Evolutionary conservation across 2,113 vertebrate genomes (phyloP).

Genomic region (Macrotus californicus): DNA sequence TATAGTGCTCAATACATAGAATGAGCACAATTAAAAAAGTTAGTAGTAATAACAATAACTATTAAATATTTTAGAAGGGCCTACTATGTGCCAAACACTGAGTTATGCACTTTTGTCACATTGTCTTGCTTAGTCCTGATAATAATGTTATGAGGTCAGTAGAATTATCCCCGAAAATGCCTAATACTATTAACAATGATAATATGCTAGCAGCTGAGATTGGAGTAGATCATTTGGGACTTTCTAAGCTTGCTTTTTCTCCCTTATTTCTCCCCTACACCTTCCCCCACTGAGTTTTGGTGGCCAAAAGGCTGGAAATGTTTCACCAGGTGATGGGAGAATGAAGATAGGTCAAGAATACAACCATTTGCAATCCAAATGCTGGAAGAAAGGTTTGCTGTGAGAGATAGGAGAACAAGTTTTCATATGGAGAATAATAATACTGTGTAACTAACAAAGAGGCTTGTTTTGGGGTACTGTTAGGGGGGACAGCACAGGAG

Average conservation of each 20-base stretch:
- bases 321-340: neutral
- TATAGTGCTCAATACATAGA: neutral
- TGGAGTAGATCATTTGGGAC: neutral
- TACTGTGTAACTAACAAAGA: constrained; percentile 37
- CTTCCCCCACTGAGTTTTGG: neutral
- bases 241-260: neutral
- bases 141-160: neutral
- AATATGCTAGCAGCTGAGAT: neutral
- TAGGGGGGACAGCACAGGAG: neutral
- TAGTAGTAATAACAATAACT: neutral
- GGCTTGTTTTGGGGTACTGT: neutral
- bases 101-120: neutral
- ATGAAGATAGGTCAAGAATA: neutral
- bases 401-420: constrained; percentile 27
- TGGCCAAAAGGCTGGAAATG: neutral
- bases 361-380: constrained; percentile 8
- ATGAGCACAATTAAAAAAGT: neutral
- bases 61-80: neutral
- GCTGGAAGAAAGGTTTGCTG: neutral
- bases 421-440: constrained; percentile 46
- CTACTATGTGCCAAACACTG: neutral
- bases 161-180: neutral
- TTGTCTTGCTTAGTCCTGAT: neutral
- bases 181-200: neutral
- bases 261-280: no score